These are phyloP conservation scores for Elegia similella DNA, from an alignment of 2,888 invertebrate species.

Conservation along the genomic window DNA sequence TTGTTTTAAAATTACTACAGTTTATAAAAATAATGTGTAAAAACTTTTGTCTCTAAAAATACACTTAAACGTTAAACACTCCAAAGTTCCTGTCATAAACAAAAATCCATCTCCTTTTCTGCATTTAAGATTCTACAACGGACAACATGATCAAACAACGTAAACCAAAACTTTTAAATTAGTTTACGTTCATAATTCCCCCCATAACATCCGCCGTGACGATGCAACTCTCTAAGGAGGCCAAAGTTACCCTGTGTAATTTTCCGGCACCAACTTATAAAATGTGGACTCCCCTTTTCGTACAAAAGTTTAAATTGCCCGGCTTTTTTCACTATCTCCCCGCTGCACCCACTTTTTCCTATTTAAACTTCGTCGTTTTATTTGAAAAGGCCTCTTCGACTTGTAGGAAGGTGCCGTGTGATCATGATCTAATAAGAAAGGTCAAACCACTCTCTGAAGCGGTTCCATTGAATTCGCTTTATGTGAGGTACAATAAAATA, in stretches of 20 bases:
- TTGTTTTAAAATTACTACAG: background rate
- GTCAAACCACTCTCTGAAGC: no score
- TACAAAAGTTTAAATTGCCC: conserved; percentile 74
- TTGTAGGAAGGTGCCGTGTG: conserved; percentile 29
- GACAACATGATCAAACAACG: conserved; percentile 12
- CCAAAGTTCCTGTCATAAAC: background rate
- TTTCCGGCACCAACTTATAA: conserved; percentile 66
- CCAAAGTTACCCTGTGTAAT: conserved; percentile 59
- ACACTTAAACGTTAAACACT: background rate
- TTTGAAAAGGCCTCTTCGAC: conserved; percentile 57
- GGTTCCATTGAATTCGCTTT: no score
- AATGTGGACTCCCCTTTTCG: conserved; percentile 57
- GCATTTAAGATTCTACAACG: conserved; percentile 8
- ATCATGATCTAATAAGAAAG: no score
- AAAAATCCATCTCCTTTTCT: conserved; percentile 4
- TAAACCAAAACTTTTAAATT: conserved; percentile 16
- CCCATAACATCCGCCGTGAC: conserved; percentile 20
- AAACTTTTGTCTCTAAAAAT: background rate
- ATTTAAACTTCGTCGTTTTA: conserved; percentile 77
- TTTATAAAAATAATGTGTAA: background rate
- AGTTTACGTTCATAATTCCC: conserved; percentile 24
- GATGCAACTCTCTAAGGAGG: conserved; percentile 37
- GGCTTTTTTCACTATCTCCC: conserved; percentile 76
- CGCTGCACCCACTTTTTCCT: conserved; percentile 72
- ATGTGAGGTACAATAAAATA: no score